These are phyloP conservation scores for Pteruthius melanotis DNA, from an alignment of 2,113 vertebrate genomes.

Conservation along the genomic window DNA sequence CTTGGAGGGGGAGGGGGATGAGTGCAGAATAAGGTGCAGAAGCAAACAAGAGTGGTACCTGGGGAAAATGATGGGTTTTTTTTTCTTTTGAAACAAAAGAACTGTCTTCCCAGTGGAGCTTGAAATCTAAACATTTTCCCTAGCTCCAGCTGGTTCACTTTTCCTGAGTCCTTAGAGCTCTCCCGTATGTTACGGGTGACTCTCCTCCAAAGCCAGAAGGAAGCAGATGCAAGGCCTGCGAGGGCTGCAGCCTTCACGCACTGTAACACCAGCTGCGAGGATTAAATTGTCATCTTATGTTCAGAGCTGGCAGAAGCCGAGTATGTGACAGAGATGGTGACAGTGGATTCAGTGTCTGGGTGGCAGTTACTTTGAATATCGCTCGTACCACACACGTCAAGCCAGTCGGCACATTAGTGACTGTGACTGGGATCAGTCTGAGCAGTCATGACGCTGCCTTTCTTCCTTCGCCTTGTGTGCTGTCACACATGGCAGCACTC, in stretches of 20 bases:
- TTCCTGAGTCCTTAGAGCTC: neutral
- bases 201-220: neutral
- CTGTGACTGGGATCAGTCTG: neutral
- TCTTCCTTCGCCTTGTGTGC: neutral
- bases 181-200: neutral
- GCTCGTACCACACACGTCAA: neutral
- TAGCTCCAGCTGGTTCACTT: neutral
- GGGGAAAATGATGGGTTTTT: neutral
- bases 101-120: neutral
- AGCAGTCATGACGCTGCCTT: neutral
- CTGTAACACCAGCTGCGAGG: slow-evolving; percentile 15
- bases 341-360: neutral
- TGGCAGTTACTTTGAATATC: neutral
- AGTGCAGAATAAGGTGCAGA: neutral
- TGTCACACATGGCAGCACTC: slow-evolving; percentile 1
- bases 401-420: neutral
- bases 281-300: slow-evolving; percentile 23
- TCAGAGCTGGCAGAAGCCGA: slow-evolving; percentile 4
- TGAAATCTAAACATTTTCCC: neutral
- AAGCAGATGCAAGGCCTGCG: neutral
- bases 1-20: fast-evolving
- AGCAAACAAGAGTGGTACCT: neutral
- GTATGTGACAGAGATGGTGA: neutral
- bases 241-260: neutral
- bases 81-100: neutral